phyloP scores from a whole-genome alignment of 2,113 vertebrate genomes.

The Leucosticte australis region DNA sequence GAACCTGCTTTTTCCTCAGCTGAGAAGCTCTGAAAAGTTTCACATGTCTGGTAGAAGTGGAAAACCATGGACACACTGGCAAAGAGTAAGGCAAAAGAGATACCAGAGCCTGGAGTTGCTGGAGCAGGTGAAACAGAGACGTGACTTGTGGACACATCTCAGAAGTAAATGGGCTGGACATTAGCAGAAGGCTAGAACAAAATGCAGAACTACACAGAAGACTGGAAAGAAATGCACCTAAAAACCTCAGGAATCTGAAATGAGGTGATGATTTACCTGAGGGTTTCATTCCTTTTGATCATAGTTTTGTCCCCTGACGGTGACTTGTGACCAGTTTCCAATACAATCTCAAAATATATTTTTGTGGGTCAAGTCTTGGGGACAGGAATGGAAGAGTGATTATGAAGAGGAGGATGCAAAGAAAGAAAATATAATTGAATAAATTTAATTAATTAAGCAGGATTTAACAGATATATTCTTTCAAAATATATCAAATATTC shows the following conservation, averaged over 20 bases:
- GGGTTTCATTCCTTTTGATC: not conserved
- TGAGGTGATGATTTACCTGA: not conserved
- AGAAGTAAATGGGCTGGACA: not conserved
- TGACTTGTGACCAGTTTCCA: not conserved
- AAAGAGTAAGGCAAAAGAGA: not conserved
- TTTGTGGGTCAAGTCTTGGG: not conserved
- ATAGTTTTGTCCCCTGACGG: not conserved
- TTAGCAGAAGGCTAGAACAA: not conserved
- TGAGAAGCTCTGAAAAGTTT: not conserved
- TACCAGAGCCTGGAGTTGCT: not conserved
- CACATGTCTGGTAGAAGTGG: not conserved
- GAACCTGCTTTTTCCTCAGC: not conserved
- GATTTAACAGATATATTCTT: not conserved
- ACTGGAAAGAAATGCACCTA: not conserved
- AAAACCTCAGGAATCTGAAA: not conserved
- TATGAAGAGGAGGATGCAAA: not conserved
- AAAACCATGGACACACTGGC: not conserved
- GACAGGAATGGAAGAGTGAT: not conserved
- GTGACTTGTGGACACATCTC: not conserved
- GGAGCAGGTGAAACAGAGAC: not conserved
- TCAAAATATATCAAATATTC: not conserved
- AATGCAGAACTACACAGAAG: not conserved
- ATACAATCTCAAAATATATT: not conserved
- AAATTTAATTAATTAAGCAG: not conserved
- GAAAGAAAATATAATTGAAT: not conserved